Evolutionary conservation across 2,797 vertebrate species (phyloP).

Genomic region (Sebastes oblongus): DNA sequence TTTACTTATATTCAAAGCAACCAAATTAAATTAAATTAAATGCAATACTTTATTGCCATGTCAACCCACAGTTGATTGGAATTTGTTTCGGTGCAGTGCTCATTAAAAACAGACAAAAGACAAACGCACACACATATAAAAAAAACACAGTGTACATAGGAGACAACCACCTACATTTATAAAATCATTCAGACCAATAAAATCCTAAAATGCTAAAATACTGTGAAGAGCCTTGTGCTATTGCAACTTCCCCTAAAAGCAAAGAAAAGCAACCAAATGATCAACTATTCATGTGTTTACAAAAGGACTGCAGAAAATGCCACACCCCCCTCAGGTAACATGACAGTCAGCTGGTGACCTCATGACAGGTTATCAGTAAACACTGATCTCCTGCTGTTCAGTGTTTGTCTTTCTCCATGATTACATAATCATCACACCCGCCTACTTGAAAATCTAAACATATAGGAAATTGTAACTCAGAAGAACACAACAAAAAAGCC

Average conservation of each 20-base stretch:
- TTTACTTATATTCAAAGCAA: background rate
- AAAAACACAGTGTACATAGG: too few species aligned
- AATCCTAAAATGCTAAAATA: too few species aligned
- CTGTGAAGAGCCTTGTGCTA: too few species aligned
- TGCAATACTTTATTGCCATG: too few species aligned
- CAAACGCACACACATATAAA: too few species aligned
- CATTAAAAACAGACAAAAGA: too few species aligned
- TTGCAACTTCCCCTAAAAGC: too few species aligned
- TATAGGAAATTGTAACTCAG: background rate
- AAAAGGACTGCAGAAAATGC: background rate
- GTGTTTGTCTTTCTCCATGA: background rate
- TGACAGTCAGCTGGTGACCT: conserved; percentile 73
- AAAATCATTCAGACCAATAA: too few species aligned
- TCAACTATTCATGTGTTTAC: background rate
- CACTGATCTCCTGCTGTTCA: conserved; percentile 20
- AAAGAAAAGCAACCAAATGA: background rate
- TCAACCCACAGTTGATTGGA: too few species aligned
- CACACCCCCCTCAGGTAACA: conserved; percentile 65
- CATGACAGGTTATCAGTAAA: conserved; percentile 61
- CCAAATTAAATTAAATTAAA: background rate
- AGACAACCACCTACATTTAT: too few species aligned
- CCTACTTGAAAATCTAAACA: background rate
- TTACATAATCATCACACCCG: conserved; percentile 21
- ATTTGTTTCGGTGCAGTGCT: too few species aligned
- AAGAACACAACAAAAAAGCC: background rate